These are phyloP conservation scores for Drosophila pullipes DNA, from an alignment of 2,888 invertebrate species.

Conservation along the genomic window DNA sequence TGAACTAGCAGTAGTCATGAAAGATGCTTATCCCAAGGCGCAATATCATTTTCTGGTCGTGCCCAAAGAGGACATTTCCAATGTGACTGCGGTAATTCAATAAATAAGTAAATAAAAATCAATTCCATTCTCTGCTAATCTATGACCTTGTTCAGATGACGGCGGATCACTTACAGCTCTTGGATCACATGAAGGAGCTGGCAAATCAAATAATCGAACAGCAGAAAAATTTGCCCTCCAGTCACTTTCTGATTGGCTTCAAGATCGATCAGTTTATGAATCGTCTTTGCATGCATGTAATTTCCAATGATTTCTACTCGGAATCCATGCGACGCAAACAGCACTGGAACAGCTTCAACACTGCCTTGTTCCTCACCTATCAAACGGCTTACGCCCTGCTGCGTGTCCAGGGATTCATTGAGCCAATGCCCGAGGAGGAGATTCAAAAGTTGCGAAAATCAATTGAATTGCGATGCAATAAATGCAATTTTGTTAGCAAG, in stretches of 20 bases:
- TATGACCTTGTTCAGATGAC: constrained; percentile 41
- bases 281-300: constrained; percentile 55
- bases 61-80: constrained; percentile 40
- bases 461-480: constrained; percentile 42
- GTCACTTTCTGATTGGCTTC: constrained; percentile 61
- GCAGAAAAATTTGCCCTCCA: constrained; percentile 24
- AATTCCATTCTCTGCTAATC: too few relatives aligned
- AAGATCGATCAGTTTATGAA: constrained; percentile 47
- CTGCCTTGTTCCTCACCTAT: constrained; percentile 53
- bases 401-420: constrained; percentile 40
- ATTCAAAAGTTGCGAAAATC: constrained; percentile 2
- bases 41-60: constrained; percentile 60
- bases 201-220: constrained; percentile 58
- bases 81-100: constrained; percentile 39
- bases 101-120: not conserved
- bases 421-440: constrained; percentile 29
- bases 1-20: constrained; percentile 53
- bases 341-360: constrained; percentile 72
- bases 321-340: constrained; percentile 16
- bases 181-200: constrained; percentile 63
- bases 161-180: constrained; percentile 47
- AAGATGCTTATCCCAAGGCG: constrained; percentile 55
- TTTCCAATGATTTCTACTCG: constrained; percentile 63
- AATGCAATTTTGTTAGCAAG: constrained; percentile 47
- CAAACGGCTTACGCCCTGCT: constrained; percentile 44